Evolutionary conservation across 2,797 vertebrate species (phyloP).

Genomic region (Chelidonichthys spinosus): DNA sequence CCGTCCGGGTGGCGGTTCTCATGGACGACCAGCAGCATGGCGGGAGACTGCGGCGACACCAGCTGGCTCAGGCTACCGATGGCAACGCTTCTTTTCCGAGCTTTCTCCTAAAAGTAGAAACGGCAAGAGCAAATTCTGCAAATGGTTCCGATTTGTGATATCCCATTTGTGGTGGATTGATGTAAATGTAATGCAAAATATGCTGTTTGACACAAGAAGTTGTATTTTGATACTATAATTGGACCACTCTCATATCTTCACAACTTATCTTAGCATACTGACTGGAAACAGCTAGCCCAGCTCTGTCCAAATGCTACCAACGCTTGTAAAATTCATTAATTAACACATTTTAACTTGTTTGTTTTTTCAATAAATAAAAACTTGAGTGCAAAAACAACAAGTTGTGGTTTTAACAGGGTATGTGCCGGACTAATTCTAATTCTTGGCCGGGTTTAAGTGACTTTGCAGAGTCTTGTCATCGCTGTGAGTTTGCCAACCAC

Average conservation of each 20-base stretch:
- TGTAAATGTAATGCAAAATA: not conserved
- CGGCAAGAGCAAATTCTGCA: not conserved
- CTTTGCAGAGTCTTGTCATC: not conserved
- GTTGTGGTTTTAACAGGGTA: not conserved
- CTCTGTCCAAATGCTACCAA: not conserved
- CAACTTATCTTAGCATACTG: not conserved
- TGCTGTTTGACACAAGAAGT: not conserved
- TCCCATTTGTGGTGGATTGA: not conserved
- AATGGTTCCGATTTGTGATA: not conserved
- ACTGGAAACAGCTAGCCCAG: not conserved
- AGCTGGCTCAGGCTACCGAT: conserved; percentile 77
- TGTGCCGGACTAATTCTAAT: not conserved
- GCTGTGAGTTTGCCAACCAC: not conserved
- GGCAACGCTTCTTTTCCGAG: conserved; percentile 49
- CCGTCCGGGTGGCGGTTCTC: conserved; percentile 69
- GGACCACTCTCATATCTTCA: too few relatives aligned
- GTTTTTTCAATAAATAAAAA: not conserved
- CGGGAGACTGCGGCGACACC: conserved; percentile 77
- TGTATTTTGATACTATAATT: not conserved
- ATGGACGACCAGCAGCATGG: conserved; percentile 78
- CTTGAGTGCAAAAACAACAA: not conserved
- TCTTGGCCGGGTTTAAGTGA: not conserved
- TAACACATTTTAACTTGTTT: not conserved
- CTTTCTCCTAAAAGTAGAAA: conserved; percentile 70
- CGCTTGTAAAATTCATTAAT: not conserved